Evolutionary conservation across 1,140 invertebrate species (phyloP).

Genomic region (Pseudoatta argentina): DNA sequence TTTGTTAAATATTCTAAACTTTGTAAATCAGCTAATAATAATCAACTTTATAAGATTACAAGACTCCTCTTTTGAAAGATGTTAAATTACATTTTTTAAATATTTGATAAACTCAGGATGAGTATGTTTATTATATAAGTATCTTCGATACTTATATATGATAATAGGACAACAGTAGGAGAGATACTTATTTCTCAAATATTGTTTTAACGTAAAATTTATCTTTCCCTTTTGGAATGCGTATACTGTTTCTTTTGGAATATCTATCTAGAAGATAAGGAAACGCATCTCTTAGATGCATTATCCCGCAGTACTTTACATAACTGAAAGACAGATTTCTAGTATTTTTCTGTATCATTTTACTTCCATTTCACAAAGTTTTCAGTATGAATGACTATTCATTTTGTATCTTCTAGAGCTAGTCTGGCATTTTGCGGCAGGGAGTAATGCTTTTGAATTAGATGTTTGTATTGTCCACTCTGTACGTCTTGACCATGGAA

Average conservation of each 20-base stretch:
- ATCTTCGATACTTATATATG: not conserved
- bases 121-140: not conserved
- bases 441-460: not conserved
- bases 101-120: not conserved
- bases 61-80: not conserved
- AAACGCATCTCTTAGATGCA: not conserved
- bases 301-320: constrained; percentile 27
- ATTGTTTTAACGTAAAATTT: constrained; percentile 24
- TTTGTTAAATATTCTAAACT: constrained; percentile 2
- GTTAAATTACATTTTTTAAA: not conserved
- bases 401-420: constrained; percentile 11
- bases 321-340: constrained; percentile 20
- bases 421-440: not conserved
- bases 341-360: not conserved
- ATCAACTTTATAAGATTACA: not conserved
- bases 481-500: no score
- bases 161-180: not conserved
- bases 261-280: constrained; percentile 9
- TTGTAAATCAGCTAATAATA: not conserved
- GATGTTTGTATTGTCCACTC: not conserved
- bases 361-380: not conserved
- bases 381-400: not conserved
- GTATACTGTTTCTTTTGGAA: not conserved
- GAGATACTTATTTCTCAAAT: not conserved
- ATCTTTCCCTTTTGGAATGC: not conserved